Evolutionary conservation across 1,140 invertebrate species (phyloP).

Genomic region (Diachasmimorpha longicaudata): DNA sequence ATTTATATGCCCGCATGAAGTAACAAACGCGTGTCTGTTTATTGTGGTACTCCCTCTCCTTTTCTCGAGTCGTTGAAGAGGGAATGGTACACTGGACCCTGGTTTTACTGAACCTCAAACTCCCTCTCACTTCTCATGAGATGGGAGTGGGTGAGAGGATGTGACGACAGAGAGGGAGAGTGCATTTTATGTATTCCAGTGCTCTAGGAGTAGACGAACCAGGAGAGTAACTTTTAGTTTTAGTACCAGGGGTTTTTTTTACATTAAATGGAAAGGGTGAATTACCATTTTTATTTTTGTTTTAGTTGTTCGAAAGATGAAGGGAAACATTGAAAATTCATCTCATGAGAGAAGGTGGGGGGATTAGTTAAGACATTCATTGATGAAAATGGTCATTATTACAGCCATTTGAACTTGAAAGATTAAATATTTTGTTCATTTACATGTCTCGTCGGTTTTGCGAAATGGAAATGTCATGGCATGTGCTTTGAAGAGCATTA

Average conservation of each 20-base stretch:
- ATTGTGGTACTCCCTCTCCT: not conserved
- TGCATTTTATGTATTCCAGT: constrained; percentile 20
- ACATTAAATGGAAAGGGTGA: not conserved
- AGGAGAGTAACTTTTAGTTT: constrained; percentile 14
- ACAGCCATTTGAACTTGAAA: too few relatives aligned
- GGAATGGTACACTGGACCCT: not conserved
- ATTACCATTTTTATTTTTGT: not conserved
- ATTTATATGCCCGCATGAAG: constrained; percentile 27
- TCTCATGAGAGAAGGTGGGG: too few relatives aligned
- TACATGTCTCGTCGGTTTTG: too few relatives aligned
- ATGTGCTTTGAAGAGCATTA: too few relatives aligned
- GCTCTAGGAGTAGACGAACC: constrained; percentile 22
- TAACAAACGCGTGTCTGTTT: not conserved
- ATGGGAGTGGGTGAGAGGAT: not conserved
- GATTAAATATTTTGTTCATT: too few relatives aligned
- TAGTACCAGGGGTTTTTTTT: not conserved
- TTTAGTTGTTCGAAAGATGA: not conserved
- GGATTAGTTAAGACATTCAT: not conserved
- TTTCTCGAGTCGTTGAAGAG: not conserved
- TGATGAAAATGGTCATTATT: not conserved
- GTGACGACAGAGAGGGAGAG: constrained; percentile 11
- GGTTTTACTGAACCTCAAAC: not conserved
- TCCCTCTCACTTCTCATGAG: not conserved
- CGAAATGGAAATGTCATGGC: too few relatives aligned
- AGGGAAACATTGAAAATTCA: too few relatives aligned